Evolutionary conservation across 2,888 invertebrate genomes (phyloP).

Genomic region (Caenorhabditis sp.): DNA sequence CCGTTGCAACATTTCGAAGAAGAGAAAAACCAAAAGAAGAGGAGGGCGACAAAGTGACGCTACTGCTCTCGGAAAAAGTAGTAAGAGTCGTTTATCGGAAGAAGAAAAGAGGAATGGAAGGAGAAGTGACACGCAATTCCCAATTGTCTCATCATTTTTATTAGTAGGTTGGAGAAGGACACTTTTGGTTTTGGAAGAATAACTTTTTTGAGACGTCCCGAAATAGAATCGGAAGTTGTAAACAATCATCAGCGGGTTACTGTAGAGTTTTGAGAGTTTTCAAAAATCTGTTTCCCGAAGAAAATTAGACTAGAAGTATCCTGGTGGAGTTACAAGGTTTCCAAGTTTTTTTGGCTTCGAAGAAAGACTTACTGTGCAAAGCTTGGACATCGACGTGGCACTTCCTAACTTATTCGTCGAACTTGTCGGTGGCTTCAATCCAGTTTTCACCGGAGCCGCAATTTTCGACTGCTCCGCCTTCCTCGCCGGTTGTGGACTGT

Average conservation of each 20-base stretch:
- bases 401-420: conserved; percentile 47
- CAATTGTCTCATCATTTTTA: conserved; percentile 61
- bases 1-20: conserved; percentile 53
- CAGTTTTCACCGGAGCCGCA: conserved; percentile 36
- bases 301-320: too few species aligned
- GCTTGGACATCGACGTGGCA: conserved; percentile 49
- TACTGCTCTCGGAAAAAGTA: neutral
- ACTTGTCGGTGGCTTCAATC: conserved; percentile 48
- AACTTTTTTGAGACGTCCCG: conserved; percentile 14
- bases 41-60: conserved; percentile 43
- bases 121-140: conserved; percentile 47
- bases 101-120: neutral
- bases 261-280: too few species aligned
- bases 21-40: neutral
- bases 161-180: conserved; percentile 45
- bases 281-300: too few species aligned
- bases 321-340: too few species aligned
- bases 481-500: conserved; percentile 23
- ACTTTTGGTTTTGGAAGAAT: conserved; percentile 25
- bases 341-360: neutral
- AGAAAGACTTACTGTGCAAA: conserved; percentile 40
- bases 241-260: too few species aligned
- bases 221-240: conserved; percentile 7
- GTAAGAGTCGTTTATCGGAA: conserved; percentile 21
- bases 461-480: conserved; percentile 48